phyloP scores from a whole-genome alignment of 2,113 vertebrate genomes.

The Bujurquina vittata region DNA sequence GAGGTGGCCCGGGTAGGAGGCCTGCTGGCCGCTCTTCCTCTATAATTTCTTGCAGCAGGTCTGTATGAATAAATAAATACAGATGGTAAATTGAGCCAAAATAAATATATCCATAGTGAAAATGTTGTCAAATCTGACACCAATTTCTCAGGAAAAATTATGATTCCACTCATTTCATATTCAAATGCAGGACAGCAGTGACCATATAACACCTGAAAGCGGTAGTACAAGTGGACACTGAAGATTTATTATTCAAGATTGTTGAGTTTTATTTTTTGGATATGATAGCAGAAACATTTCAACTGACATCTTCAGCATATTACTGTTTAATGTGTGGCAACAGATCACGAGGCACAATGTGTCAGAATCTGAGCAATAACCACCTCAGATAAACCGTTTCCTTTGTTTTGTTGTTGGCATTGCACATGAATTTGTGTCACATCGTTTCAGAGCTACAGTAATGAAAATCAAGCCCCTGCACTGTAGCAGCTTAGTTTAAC shows the following conservation, averaged over 20 bases:
- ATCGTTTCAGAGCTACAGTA: neutral
- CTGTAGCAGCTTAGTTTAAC: neutral
- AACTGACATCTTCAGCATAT: neutral
- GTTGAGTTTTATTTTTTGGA: neutral
- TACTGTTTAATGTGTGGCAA: neutral
- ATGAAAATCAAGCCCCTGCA: neutral
- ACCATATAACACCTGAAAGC: too few species aligned
- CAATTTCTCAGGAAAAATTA: too few species aligned
- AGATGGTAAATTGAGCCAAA: neutral
- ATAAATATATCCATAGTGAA: neutral
- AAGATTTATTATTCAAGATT: too few species aligned
- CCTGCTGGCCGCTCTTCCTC: constrained; percentile 35
- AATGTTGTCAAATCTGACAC: neutral
- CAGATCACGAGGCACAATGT: neutral
- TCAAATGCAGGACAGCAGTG: neutral
- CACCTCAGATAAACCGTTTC: neutral
- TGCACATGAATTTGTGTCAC: neutral
- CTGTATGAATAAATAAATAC: constrained; percentile 53
- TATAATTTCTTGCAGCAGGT: constrained; percentile 81
- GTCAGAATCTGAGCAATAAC: neutral
- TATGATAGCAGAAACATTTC: neutral
- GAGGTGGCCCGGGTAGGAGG: constrained; percentile 63
- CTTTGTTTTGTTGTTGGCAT: neutral
- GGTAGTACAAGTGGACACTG: too few species aligned
- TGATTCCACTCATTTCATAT: too few species aligned